A percentile compares a stretch with the other conserved stretches of the same genome.
Conservation (phyloP, 2,888 invertebrate genomes). For the Aelia acuminata region DNA sequence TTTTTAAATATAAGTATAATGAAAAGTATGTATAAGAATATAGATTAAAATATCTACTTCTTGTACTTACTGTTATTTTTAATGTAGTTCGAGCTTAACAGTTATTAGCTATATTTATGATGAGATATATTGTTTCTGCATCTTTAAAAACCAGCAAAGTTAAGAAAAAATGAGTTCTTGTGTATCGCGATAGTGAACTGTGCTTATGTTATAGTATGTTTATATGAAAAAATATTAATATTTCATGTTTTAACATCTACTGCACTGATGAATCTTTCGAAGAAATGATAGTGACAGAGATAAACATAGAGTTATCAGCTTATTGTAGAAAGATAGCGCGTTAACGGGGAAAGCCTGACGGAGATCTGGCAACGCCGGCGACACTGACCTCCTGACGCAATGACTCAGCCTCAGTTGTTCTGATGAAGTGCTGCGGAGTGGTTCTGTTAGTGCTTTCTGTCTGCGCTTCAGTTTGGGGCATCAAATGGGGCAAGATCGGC, state of each 20-base stretch:
- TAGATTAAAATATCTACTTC: too few species aligned
- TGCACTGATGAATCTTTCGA: not conserved
- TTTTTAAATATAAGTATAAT: too few species aligned
- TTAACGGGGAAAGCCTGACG: constrained; percentile 40
- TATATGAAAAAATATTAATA: not conserved
- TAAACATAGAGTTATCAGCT: not conserved
- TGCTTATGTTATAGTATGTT: not conserved
- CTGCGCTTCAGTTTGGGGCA: constrained; percentile 2
- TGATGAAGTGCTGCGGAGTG: constrained; percentile 35
- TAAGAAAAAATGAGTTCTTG: too few species aligned
- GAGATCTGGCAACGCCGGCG: constrained; percentile 41
- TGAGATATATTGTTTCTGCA: too few species aligned
- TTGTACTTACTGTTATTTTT: too few species aligned
- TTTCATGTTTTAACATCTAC: not conserved
- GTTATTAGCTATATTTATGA: too few species aligned
- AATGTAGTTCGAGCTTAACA: too few species aligned
- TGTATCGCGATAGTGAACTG: too few species aligned
- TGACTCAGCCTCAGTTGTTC: constrained; percentile 30
- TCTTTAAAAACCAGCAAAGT: too few species aligned
- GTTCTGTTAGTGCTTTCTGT: constrained; percentile 16
- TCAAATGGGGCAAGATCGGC: not conserved
- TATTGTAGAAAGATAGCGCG: not conserved
- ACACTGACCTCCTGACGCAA: constrained; percentile 20
- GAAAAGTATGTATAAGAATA: too few species aligned
- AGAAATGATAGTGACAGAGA: not conserved